phyloP scores from a whole-genome alignment of 2,888 invertebrate genomes.

The Lampropteryx suffumata region DNA sequence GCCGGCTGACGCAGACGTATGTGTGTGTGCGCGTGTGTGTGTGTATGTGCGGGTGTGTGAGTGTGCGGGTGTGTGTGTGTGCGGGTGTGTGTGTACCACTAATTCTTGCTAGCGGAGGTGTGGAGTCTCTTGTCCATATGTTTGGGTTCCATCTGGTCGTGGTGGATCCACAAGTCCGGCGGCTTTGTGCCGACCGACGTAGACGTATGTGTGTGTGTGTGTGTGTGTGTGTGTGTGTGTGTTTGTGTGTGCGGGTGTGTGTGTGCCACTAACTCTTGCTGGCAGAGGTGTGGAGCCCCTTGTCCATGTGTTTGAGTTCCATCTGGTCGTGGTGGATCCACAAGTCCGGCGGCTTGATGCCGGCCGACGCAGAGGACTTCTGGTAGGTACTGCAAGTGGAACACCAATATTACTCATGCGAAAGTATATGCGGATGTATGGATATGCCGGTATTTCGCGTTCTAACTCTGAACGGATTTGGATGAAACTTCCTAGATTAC shows the following conservation, averaged over 20 bases:
- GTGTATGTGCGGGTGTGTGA: too few species aligned
- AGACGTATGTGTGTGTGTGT: too few species aligned
- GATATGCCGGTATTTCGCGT: too few species aligned
- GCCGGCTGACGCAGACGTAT: constrained; percentile 86
- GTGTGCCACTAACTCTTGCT: constrained; percentile 67
- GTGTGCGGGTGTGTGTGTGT: too few species aligned
- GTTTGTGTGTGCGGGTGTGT: too few species aligned
- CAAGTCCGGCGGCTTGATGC: constrained; percentile 96
- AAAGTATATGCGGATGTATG: too few species aligned
- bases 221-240: too few species aligned
- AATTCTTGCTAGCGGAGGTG: constrained; percentile 80
- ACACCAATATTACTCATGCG: too few species aligned
- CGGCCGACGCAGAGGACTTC: constrained; percentile 86
- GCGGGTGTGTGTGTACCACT: constrained; percentile 21
- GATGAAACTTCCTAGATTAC: too few species aligned
- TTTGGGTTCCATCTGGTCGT: constrained; percentile 98
- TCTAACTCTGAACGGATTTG: too few species aligned
- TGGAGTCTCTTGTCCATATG: constrained; percentile 89
- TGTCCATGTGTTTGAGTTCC: constrained; percentile 96
- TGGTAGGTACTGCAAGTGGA: too few species aligned
- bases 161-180: constrained; percentile 99
- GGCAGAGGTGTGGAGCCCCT: constrained; percentile 83
- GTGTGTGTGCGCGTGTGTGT: too few species aligned
- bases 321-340: constrained; percentile 99
- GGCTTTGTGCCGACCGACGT: constrained; percentile 92